These are phyloP conservation scores for Desmophyllum pertusum DNA, from an alignment of 92 coral and sea anemone species.

Conservation along the genomic window DNA sequence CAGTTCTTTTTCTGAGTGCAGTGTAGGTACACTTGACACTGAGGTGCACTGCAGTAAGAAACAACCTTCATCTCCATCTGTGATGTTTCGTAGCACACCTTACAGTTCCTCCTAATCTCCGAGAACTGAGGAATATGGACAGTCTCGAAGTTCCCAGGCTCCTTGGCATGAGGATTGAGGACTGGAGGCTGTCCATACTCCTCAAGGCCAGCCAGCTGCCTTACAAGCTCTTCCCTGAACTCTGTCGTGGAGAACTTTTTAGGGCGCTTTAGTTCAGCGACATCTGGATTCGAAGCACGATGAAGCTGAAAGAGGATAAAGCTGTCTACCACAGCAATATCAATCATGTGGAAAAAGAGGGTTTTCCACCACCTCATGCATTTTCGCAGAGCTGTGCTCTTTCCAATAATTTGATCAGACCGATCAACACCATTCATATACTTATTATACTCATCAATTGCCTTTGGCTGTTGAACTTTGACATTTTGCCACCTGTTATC, in stretches of 20 bases:
- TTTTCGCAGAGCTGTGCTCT: conserved; percentile 33
- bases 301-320: conserved; percentile 50
- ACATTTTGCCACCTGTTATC: conserved; percentile 20
- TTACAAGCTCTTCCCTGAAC: conserved; percentile 36
- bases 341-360: conserved; percentile 62
- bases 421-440: conserved; percentile 59
- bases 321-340: conserved; percentile 53
- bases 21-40: conserved; percentile 50
- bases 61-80: conserved; percentile 35
- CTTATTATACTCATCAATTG: conserved; percentile 48
- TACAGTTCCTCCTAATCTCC: conserved; percentile 37
- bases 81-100: conserved; percentile 50
- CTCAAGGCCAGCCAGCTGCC: conserved; percentile 39
- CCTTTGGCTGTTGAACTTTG: conserved; percentile 52
- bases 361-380: conserved; percentile 75
- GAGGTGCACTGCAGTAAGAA: conserved; percentile 55
- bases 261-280: conserved; percentile 24
- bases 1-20: conserved; percentile 34
- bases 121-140: conserved; percentile 17
- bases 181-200: conserved; percentile 38
- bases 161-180: conserved; percentile 8
- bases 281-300: conserved; percentile 26
- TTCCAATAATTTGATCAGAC: conserved; percentile 51
- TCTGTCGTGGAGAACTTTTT: conserved; percentile 43
- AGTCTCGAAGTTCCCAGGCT: conserved; percentile 28